Evolutionary conservation across 1,140 invertebrate species (phyloP), one percentile per base, ranked within the genome.

Genomic region (Asobara japonica): DNA sequence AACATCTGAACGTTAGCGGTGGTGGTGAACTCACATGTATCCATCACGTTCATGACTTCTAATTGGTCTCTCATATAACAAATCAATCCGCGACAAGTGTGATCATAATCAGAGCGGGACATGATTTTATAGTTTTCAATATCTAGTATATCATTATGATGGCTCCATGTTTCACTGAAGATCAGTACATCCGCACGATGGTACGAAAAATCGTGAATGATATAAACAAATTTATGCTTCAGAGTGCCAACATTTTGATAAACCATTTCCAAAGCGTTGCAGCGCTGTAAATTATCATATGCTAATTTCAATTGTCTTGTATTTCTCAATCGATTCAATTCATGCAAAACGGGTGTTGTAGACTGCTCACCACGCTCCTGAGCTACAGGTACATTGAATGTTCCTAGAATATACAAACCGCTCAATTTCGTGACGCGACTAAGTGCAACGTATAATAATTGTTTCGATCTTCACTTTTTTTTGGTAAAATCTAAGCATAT

Each of bases 401-500:
- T 5, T 5, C 20, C 38, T n/a, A 66, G 10, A 45, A 66, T 66
- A 66, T n/a, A 66, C 45, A 16, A 66, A 25, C 65, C 65, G 2
- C 27, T 45, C 6, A 66, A 45, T 27, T 25, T 66, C 7, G 36
- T 45, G 10, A 66, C 33, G 41, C 20, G 18, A 66, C 65, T 66
- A 1, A 66, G 22, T 27, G 38, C 65, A 0, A 66, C 65, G 10
- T 66, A 66, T 8, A 66, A 66, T 8, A 66, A 16, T 36, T 33
- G 31, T 13, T 10, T 29, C 1, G 22, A 45, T 3, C 6, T 22
- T n/a, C 33, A 13, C 16, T 6, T 16, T 41, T 25, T 2, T 27
- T 38, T 38, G 38, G 11, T 38, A 16, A 70, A 70, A 41, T 62
- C 60, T 45, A 70, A 22, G 64, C 69, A 70, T 20, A 36, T 48